Conservation (phyloP, 2,888 invertebrate species). For the Mesochorus sp. region DNA sequence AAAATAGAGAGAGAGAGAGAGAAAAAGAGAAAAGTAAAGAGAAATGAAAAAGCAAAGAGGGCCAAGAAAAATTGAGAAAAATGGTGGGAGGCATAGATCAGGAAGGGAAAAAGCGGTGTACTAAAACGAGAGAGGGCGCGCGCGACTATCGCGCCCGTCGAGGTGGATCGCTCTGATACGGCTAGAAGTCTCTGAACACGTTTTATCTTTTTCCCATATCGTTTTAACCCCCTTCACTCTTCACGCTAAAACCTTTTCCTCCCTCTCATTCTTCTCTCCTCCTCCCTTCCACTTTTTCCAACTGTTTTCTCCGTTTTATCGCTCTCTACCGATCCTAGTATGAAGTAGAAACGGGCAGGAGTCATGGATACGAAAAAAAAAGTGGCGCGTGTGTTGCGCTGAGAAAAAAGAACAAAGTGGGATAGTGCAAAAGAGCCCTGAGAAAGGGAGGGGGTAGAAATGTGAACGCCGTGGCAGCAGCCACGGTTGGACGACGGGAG, state of each 20-base stretch:
- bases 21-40: constrained; percentile 1
- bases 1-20: neutral
- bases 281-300: neutral
- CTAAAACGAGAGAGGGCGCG: constrained; percentile 15
- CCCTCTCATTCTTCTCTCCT: neutral
- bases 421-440: neutral
- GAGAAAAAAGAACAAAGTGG: constrained; percentile 19
- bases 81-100: constrained; percentile 19
- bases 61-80: constrained; percentile 51
- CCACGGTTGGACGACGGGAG: constrained; percentile 16
- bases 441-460: constrained; percentile 24
- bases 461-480: neutral
- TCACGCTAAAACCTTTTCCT: constrained; percentile 20
- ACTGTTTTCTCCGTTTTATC: constrained; percentile 12
- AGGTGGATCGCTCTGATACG: constrained; percentile 32
- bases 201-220: constrained; percentile 27
- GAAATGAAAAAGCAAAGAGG: constrained; percentile 51
- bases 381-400: constrained; percentile 33
- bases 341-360: neutral
- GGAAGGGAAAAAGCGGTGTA: constrained; percentile 19
- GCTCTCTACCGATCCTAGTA: neutral
- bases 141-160: neutral
- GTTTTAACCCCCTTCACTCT: constrained; percentile 26
- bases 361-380: constrained; percentile 23
- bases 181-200: constrained; percentile 22